A percentile compares a stretch with the other conserved stretches of the same genome.
Conservation (phyloP, 2,888 invertebrate genomes). For the Toxonevra muliebris region DNA sequence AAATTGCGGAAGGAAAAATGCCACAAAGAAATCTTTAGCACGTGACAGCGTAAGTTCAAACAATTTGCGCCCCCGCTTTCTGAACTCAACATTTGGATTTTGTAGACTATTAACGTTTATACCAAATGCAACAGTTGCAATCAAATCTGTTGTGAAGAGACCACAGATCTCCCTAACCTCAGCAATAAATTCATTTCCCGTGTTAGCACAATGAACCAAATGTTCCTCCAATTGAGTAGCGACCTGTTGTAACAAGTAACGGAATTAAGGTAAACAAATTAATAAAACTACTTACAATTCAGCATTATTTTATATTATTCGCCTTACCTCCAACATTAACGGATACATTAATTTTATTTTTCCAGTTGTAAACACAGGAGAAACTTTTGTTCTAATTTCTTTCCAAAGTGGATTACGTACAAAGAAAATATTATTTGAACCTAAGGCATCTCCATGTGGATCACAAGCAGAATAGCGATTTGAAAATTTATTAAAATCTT, state of each 20-base stretch:
- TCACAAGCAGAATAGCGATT: conserved; percentile 54
- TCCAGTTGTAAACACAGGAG: conserved; percentile 66
- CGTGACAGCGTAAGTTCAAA: conserved; percentile 48
- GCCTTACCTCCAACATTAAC: conserved; percentile 54
- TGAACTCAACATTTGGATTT: conserved; percentile 58
- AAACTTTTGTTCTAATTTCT: conserved; percentile 61
- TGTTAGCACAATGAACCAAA: conserved; percentile 36
- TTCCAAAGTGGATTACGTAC: conserved; percentile 65
- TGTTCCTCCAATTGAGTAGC: conserved; percentile 50
- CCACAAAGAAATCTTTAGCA: conserved; percentile 51
- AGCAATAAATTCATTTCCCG: conserved; percentile 36
- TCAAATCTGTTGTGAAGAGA: conserved; percentile 59
- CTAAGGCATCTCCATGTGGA: conserved; percentile 60
- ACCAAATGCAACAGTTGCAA: conserved; percentile 60
- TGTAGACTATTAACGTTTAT: conserved; percentile 56
- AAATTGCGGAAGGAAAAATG: conserved; percentile 59
- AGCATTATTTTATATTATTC: background rate
- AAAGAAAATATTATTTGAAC: conserved; percentile 64
- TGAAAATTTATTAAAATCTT: conserved; percentile 65
- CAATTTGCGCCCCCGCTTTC: conserved; percentile 48
- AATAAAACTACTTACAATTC: background rate
- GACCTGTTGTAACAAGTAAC: conserved; percentile 43
- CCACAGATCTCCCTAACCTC: conserved; percentile 58
- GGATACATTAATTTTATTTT: conserved; percentile 64
- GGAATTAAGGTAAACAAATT: background rate